Evolutionary conservation across 2,888 invertebrate species (phyloP), one percentile per base, ranked within the genome.

Genomic region (Lucinisca nassula): DNA sequence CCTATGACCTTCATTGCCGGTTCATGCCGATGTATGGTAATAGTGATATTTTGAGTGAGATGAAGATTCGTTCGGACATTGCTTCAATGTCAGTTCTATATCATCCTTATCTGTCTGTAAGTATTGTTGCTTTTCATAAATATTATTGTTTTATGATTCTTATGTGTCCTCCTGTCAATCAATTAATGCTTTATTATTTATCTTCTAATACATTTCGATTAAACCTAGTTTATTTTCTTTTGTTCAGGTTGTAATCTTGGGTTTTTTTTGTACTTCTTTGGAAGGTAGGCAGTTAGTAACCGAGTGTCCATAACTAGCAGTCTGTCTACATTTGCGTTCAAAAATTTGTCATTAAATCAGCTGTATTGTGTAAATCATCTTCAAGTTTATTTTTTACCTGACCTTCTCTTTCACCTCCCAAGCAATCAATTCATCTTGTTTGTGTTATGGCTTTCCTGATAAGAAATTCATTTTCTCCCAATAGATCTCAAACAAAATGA

Each of bases 41-140:
- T 10, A 30, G 27, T 8, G 24, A 35, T 30, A 35, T 32, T 35
- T 1, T 67, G 21, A 35, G 35, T 67, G 67, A 67, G 35, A 67
- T 67, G 67, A 67, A 67, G 67, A 35, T 67, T 67, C 67, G 67
- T 12, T 67, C 67, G 67, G 67, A 67, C 67, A 35, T 67, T 35
- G 67, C 67, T 35, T 67, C 67, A 32, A 67, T 67, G 67, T 67
- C 67, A 8, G 35, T 67, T 14, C 21, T 67, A 21, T 67, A 67
- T 67, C 67, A 67, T 67, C 67, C 67, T 1, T 67, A 67, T 30
- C 35, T 67, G 21, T 35, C 67, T 27, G 61, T 61, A 24, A 61
- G 61, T 61, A 61, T 30, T 61, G 14, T n/a, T n/a, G n/a, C n/a
- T n/a, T n/a, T n/a, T n/a, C n/a, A n/a, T n/a, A n/a, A n/a, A n/a